Conservation (phyloP, 2,113 vertebrate species). For the Enhydra lutris region DNA sequence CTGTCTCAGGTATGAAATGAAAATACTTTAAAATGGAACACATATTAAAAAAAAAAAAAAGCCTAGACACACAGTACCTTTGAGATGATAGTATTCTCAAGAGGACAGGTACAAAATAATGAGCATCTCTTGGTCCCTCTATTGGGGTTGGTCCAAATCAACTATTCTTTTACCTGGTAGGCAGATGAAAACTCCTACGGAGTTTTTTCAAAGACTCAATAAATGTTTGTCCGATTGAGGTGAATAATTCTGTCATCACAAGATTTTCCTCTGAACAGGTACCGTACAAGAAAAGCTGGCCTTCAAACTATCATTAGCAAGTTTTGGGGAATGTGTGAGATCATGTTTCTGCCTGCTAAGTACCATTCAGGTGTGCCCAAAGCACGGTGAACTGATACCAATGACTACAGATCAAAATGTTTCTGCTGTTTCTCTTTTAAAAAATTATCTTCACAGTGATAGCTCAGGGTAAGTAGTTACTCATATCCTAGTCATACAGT, state of each 20-base stretch:
- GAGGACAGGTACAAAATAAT: neutral
- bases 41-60: neutral
- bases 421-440: constrained; percentile 2
- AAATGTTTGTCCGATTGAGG: neutral
- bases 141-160: constrained; percentile 3
- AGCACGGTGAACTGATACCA: constrained; percentile 29
- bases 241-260: neutral
- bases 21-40: neutral
- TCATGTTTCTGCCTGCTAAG: constrained; percentile 37
- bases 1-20: neutral
- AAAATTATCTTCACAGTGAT: constrained; percentile 55
- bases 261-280: neutral
- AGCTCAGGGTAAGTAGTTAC: neutral
- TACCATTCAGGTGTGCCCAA: neutral
- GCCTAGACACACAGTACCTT: neutral
- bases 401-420: neutral
- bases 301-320: neutral
- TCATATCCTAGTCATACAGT: neutral
- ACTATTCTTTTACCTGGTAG: neutral
- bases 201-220: neutral
- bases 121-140: neutral
- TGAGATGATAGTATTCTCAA: neutral
- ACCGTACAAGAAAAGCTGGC: rapidly evolving
- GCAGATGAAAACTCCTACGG: neutral
- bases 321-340: constrained; percentile 44